Evolutionary conservation across 2,888 invertebrate genomes (phyloP).

Genomic region (Heliconius ethilla): DNA sequence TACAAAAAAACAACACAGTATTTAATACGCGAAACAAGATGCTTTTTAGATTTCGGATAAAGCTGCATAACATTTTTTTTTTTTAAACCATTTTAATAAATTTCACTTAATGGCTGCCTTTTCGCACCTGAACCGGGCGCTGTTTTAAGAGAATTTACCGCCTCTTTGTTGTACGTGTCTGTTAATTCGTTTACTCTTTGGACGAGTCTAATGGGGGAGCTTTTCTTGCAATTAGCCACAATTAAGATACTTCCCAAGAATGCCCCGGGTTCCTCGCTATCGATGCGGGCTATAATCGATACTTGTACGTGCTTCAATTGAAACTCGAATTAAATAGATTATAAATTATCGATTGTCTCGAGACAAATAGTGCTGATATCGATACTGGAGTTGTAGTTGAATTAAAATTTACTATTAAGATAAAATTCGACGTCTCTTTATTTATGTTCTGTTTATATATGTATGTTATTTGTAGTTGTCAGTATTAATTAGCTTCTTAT

Average conservation of each 20-base stretch:
- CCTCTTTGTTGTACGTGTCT: constrained; percentile 69
- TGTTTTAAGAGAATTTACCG: constrained; percentile 76
- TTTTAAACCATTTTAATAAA: constrained; percentile 66
- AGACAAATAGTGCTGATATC: constrained; percentile 19
- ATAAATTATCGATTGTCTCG: constrained; percentile 33
- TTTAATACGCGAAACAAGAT: constrained; percentile 43
- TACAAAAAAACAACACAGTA: constrained; percentile 33
- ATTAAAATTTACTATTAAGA: constrained; percentile 53
- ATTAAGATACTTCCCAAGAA: constrained; percentile 73
- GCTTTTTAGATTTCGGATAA: constrained; percentile 45
- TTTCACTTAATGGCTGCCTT: constrained; percentile 71
- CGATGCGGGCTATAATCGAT: constrained; percentile 35
- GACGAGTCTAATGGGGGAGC: constrained; percentile 69
- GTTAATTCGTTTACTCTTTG: constrained; percentile 80
- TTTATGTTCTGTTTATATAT: constrained; percentile 6
- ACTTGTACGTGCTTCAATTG: constrained; percentile 30
- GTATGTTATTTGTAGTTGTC: neutral
- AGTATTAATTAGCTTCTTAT: constrained; percentile 15
- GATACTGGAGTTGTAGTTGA: neutral
- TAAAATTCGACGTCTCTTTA: constrained; percentile 5
- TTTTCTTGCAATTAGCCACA: constrained; percentile 78
- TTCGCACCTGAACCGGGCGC: constrained; percentile 71
- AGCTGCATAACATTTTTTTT: constrained; percentile 50
- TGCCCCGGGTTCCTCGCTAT: constrained; percentile 52
- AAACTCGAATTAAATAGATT: constrained; percentile 27